Conservation (phyloP, 2,113 vertebrate genomes). For the Oreotrochilus melanogaster region DNA sequence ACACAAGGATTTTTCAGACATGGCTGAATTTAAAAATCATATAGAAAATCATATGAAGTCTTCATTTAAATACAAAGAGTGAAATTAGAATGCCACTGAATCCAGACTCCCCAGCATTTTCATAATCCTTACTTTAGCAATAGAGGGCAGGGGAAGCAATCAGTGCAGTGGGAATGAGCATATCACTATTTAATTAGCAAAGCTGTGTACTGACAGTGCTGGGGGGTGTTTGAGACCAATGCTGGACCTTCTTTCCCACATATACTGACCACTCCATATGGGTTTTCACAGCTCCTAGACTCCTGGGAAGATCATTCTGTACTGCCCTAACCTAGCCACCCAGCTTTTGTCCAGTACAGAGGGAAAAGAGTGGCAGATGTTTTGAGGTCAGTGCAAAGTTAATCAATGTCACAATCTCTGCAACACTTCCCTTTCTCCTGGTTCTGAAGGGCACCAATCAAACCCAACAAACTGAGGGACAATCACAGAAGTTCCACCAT, state of each 20-base stretch:
- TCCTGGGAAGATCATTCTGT: background rate
- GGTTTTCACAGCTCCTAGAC: background rate
- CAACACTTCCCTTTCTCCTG: background rate
- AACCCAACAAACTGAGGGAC: background rate
- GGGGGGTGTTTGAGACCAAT: background rate
- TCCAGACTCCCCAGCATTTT: background rate
- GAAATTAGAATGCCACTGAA: slow-evolving; percentile 3
- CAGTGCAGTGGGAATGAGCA: background rate
- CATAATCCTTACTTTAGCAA: background rate
- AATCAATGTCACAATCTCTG: accelerated
- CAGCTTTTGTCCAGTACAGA: background rate
- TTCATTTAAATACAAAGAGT: background rate
- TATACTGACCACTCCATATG: background rate
- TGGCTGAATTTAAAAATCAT: background rate
- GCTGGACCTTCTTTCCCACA: background rate
- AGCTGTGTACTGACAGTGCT: background rate
- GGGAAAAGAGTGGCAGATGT: background rate
- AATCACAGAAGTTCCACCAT: background rate
- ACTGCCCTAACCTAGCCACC: background rate
- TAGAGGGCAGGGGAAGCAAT: background rate
- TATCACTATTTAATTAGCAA: background rate
- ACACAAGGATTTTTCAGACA: background rate
- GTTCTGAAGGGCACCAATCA: background rate
- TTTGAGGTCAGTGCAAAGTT: background rate
- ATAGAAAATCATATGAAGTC: background rate